Evolutionary conservation across 2,888 invertebrate species (phyloP).

Genomic region (Philopedon plagiatum): DNA sequence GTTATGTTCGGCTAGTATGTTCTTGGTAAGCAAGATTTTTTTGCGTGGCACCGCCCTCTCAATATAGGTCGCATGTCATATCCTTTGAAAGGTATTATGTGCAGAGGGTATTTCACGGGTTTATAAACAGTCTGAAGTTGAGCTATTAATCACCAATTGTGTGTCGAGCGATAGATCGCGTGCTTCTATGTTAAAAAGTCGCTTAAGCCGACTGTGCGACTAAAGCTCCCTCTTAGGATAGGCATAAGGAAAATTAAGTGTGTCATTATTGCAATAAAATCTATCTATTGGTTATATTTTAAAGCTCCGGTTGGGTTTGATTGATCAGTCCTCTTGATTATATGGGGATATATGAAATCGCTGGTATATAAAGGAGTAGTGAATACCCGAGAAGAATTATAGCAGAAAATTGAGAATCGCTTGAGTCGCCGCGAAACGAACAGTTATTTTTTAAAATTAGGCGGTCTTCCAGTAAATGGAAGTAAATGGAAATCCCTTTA

Average conservation of each 20-base stretch:
- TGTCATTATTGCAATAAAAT: slow-evolving; percentile 21
- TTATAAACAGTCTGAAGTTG: slow-evolving; percentile 44
- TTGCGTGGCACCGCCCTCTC: background rate
- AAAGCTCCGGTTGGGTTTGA: too few species aligned
- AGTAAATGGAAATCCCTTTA: too few species aligned
- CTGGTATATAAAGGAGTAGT: too few species aligned
- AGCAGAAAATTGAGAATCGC: too few species aligned
- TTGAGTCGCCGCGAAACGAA: too few species aligned
- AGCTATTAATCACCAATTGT: slow-evolving; percentile 47
- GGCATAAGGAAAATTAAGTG: background rate
- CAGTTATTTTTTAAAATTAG: too few species aligned
- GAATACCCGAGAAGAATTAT: too few species aligned
- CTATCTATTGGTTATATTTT: too few species aligned
- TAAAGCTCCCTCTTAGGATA: background rate
- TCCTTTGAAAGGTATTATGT: slow-evolving; percentile 42
- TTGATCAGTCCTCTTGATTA: too few species aligned
- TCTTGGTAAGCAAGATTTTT: background rate
- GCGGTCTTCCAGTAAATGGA: too few species aligned
- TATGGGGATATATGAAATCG: too few species aligned
- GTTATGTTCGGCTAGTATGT: too few species aligned
- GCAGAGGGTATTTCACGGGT: slow-evolving; percentile 46
- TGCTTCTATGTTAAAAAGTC: slow-evolving; percentile 37
- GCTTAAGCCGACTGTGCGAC: background rate
- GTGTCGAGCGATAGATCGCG: slow-evolving; percentile 35
- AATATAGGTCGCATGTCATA: slow-evolving; percentile 30